Evolutionary conservation across 1,140 invertebrate genomes (phyloP), one percentile per base, ranked within the genome.

Genomic region (Condylostylus longicornis): DNA sequence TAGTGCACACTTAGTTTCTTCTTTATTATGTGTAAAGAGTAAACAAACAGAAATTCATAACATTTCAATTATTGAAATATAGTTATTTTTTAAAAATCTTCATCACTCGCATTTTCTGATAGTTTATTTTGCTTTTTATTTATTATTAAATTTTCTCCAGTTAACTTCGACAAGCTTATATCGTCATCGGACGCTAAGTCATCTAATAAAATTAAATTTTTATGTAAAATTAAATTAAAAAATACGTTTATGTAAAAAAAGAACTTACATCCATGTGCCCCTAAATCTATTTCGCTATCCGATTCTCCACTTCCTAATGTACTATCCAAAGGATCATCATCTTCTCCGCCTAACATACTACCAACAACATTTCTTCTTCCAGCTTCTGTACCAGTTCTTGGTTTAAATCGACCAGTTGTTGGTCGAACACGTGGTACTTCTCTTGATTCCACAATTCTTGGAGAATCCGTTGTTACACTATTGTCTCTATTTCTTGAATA

Each of bases 121-220:
- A 25, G 23, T 20, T 58, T 57, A 18, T 34, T 54, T 22, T 50
- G 49, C 8, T 55, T 56, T 25, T 56, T 56, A 1, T 51, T 51
- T n/a, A 52, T 42, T 23, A 52, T 18, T 5, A 48, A 50, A 30
- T 50, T 32, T 34, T 58, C 56, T 5, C 54, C 54, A 22, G 56
- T 55, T 10, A 59, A 44, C 31, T 60, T 60, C 13, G 53, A 53
- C 38, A 59, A 53, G 44, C 55, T 55, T 3, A 59, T 54, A 35
- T 59, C 54, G 9, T 59, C 57, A 12, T 57, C 55, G 8, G 56
- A 57, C 30, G 54, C 54, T 10, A 58, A 43, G 39, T 55, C 56
- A 41, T 55, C 54, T 57, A 13, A 5, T 27, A 14, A 39, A 2
- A 37, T 7, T 14, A n/a, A n/a, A n/a, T n/a, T n/a, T n/a, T n/a